Evolutionary conservation across 53 echinoderm and acorn worm genomes (phyloP).

Genomic region (Holothuria scabra): DNA sequence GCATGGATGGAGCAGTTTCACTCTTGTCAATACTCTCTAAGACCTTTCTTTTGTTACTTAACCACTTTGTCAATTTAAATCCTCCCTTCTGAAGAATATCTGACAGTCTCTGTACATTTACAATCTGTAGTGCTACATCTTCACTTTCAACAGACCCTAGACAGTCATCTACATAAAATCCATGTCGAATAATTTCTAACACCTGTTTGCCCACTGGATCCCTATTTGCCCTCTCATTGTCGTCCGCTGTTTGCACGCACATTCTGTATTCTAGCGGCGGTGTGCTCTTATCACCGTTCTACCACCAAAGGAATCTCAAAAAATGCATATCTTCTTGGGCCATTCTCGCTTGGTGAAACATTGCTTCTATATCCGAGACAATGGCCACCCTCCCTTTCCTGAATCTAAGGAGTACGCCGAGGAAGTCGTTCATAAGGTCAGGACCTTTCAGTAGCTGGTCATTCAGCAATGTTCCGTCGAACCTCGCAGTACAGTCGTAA

Average conservation of each 20-base stretch:
- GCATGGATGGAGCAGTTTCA: too few species aligned
- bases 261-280: conserved; percentile 3
- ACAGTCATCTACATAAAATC: conserved; percentile 48
- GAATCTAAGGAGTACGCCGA: too few species aligned
- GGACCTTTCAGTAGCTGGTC: conserved; percentile 22
- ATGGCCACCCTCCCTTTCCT: too few species aligned
- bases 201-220: neutral
- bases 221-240: neutral
- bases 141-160: neutral
- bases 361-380: too few species aligned
- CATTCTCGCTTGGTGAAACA: too few species aligned
- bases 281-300: neutral
- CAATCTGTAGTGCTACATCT: neutral
- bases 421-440: too few species aligned
- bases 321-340: too few species aligned
- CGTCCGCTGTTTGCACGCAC: conserved; percentile 39
- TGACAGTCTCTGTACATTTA: neutral
- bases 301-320: too few species aligned
- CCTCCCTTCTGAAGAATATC: conserved; percentile 11
- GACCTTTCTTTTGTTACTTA: conserved; percentile 21
- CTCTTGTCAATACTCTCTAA: too few species aligned
- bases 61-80: conserved; percentile 35
- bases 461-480: conserved; percentile 39
- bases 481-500: conserved; percentile 50
- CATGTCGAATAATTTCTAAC: neutral